Evolutionary conservation across 2,113 vertebrate species (phyloP).

Genomic region (Brachypodius melanocephalos): DNA sequence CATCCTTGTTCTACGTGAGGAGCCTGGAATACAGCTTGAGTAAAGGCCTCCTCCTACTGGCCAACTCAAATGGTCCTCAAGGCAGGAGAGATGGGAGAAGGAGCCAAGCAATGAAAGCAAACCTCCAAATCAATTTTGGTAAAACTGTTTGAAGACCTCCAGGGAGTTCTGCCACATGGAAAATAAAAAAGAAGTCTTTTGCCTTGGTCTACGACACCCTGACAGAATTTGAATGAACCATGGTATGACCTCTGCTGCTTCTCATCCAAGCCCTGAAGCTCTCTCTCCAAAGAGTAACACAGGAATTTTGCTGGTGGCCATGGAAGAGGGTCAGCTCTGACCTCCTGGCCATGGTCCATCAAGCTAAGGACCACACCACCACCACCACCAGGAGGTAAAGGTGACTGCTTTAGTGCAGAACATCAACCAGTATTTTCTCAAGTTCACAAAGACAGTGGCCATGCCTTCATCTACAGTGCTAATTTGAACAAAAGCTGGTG

Average conservation of each 20-base stretch:
- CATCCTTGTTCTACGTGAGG: neutral
- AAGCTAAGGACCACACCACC: neutral
- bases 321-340: neutral
- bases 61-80: neutral
- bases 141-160: neutral
- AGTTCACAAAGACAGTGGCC: neutral
- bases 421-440: neutral
- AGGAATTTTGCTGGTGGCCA: neutral
- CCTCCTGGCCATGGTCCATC: neutral
- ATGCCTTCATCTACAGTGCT: neutral
- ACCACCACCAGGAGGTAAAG: neutral
- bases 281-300: neutral
- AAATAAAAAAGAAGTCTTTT: neutral
- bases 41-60: neutral
- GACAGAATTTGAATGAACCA: neutral
- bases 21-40: neutral
- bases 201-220: neutral
- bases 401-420: neutral
- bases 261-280: neutral
- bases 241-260: neutral
- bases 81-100: neutral
- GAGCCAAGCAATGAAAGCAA: neutral
- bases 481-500: neutral
- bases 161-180: neutral
- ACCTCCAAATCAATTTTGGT: neutral